Conservation (phyloP, 2,113 vertebrate species). For the Mesitornis unicolor region DNA sequence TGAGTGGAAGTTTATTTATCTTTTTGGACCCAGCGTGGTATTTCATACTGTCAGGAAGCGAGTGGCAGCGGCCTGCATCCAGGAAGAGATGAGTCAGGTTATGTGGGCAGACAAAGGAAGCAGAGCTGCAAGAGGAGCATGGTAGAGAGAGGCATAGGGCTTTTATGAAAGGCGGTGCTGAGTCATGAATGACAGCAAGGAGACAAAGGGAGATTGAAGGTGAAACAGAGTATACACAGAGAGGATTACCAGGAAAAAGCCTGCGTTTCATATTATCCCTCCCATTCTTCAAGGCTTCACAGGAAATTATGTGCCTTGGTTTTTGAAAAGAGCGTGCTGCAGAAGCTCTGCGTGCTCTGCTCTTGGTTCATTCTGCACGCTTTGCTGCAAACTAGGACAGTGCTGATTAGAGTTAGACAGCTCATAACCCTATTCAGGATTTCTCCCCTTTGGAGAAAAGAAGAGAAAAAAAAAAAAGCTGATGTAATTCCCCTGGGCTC, state of each 20-base stretch:
- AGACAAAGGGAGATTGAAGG: slow-evolving; percentile 17
- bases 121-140: neutral
- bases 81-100: neutral
- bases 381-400: neutral
- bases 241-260: neutral
- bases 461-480: neutral
- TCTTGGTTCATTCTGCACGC: neutral
- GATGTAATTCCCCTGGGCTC: slow-evolving; percentile 36
- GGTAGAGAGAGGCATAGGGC: neutral
- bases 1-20: neutral
- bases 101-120: neutral
- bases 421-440: neutral
- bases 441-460: neutral
- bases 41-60: neutral
- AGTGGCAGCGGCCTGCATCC: neutral
- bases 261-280: neutral
- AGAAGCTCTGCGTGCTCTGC: neutral
- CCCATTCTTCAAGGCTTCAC: neutral
- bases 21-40: neutral
- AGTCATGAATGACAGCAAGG: slow-evolving; percentile 36
- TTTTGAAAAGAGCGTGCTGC: neutral
- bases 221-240: neutral
- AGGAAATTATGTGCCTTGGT: neutral
- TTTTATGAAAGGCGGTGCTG: slow-evolving; percentile 1
- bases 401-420: neutral